Evolutionary conservation across 2,888 invertebrate genomes (phyloP), one percentile per base, ranked within the genome.

Genomic region (Furcula furcula): DNA sequence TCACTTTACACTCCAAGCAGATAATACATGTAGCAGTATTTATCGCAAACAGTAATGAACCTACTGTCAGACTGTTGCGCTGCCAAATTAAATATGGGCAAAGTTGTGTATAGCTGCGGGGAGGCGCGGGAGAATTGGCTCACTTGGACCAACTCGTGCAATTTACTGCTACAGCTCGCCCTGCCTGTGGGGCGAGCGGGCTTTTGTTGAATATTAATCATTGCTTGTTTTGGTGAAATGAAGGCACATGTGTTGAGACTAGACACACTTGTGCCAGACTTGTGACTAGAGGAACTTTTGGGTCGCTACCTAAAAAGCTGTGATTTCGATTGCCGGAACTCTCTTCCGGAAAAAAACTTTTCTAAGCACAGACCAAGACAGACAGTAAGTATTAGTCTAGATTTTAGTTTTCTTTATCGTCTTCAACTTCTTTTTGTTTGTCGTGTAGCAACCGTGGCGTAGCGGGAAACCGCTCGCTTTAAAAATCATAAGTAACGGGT

Each of bases 71-170:
- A 40, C 29, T 41, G 32, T 31, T 26, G 33, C 39, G 40, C 31
- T 59, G 57, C 55, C 56, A 65, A 66, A 66, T 62, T 65, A 66
- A 64, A 65, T 65, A 63, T 57, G 59, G 56, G 44, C 44, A 42
- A 61, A 65, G 51, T 63, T 63, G 34, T 9, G 10, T 25, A 28
- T 7, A 20, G 12, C 13, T 13, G 4, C 29, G n/a, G 20, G 12
- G 29, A n/a, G 19, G 9, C 7, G n/a, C 20, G 11, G 12, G 13
- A 20, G 12, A 20, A 29, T 7, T 20, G 20, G 29, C 7, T 7
- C 19, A 29, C 19, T 22, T 27, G 18, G 31, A 19, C 6, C 7
- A 23, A 25, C 12, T 1, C 7, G 15, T n/a, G 37, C 27, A 32
- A 37, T 37, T 37, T 25, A 30, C 28, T 7, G n/a, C 32, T 13